Evolutionary conservation across 2,113 vertebrate genomes (phyloP).

Genomic region (Bos indicus): DNA sequence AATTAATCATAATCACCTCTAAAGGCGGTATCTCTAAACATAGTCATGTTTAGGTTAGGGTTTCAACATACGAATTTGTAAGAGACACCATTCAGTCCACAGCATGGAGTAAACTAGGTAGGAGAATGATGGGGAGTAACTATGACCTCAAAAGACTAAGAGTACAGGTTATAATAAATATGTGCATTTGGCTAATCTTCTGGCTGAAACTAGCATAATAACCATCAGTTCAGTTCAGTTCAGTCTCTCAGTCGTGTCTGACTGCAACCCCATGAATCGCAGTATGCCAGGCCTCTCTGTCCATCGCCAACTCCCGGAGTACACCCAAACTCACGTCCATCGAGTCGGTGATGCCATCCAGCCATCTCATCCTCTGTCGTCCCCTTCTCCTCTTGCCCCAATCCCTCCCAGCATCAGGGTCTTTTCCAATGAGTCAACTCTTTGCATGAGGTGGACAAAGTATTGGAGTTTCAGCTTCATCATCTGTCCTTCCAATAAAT

Average conservation of each 20-base stretch:
- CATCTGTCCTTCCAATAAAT: background rate
- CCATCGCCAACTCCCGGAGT: background rate
- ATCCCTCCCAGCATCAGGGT: background rate
- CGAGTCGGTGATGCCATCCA: background rate
- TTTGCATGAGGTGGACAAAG: background rate
- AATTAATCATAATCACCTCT: background rate
- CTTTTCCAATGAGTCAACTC: background rate
- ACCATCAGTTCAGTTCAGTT: background rate
- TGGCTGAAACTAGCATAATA: background rate
- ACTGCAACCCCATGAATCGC: background rate
- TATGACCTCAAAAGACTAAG: background rate
- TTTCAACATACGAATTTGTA: background rate
- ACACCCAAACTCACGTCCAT: background rate
- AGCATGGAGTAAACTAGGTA: background rate
- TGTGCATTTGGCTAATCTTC: background rate
- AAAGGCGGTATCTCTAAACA: background rate
- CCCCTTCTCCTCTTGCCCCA: background rate
- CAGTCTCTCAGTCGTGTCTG: background rate
- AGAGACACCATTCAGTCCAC: background rate
- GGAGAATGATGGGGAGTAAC: background rate
- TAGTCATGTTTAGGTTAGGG: background rate
- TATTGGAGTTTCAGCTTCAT: background rate
- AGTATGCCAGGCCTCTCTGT: background rate
- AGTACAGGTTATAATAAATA: background rate
- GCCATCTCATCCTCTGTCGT: background rate